Conservation (phyloP, 2,113 vertebrate species). For the Pao palembangensis region DNA sequence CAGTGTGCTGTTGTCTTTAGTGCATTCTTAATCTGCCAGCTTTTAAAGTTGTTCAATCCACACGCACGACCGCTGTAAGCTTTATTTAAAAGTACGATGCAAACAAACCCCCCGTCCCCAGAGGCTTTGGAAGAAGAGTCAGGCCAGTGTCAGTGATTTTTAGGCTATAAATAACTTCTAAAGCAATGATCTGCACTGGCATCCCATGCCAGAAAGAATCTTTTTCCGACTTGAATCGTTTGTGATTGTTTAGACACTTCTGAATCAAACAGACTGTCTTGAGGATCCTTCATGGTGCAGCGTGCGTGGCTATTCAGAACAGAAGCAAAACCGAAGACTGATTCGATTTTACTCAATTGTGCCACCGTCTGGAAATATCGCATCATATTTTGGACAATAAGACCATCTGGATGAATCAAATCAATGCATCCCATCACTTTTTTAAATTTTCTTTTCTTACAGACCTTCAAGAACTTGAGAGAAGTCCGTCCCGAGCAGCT, state of each 20-base stretch:
- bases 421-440: too few relatives aligned
- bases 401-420: too few relatives aligned
- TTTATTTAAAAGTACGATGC: slow-evolving; percentile 32
- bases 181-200: slow-evolving; percentile 19
- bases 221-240: slow-evolving; percentile 16
- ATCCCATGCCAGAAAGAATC: neutral
- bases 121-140: slow-evolving; percentile 31
- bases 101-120: slow-evolving; percentile 18
- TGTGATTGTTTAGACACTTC: slow-evolving; percentile 10
- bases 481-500: too few relatives aligned
- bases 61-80: slow-evolving; percentile 12
- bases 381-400: too few relatives aligned
- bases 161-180: slow-evolving; percentile 42
- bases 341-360: too few relatives aligned
- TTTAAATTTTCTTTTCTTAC: too few relatives aligned
- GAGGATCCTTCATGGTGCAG: neutral
- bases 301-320: too few relatives aligned
- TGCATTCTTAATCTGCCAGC: slow-evolving; percentile 32
- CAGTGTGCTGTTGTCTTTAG: slow-evolving; percentile 21
- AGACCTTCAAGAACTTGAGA: too few relatives aligned
- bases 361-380: too few relatives aligned
- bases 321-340: too few relatives aligned
- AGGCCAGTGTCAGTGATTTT: slow-evolving; percentile 27
- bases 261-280: neutral
- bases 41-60: slow-evolving; percentile 44